Base-by-base conservation (phyloP, 2,888 invertebrate species). In the Watsonalla cultraria region DNA sequence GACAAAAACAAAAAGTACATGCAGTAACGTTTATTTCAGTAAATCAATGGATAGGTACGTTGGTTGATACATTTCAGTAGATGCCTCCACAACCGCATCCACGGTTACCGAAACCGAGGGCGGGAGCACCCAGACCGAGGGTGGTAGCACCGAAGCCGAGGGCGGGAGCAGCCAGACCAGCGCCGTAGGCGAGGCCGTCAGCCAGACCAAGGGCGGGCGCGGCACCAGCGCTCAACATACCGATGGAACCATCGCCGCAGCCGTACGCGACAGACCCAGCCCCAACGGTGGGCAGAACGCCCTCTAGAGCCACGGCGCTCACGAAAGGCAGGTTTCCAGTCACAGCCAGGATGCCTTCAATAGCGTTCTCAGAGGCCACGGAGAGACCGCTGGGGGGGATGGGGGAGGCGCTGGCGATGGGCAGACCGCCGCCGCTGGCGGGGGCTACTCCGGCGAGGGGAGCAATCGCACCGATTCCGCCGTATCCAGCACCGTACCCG, bases 281-380 rank as follows among this genome's bases (percentile, higher is more conserved):
- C 6, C 65, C 61, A 51, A 45, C 47, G 33, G 59, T 56, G 5
- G 57, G 56, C 33, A 66, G 51, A 0, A 35, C 33, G 0, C 62
- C 62, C n/a, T 57, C 59, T 35, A 63, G 45, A 0, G 15, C 59
- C 0, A 56, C 56, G 33, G 62, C 52, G 33, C 62, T 57, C 6
- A 64, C 45, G 47, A 64, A 64, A 7, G 65, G 65, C 47, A 66
- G 46, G 14, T 61, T 59, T 34, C 65, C 64, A n/a, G 24, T 55
- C 0, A 60, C 60, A 0, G 54, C 46, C 13, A 66, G 45, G 7
- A 49, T 11, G 11, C 64, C 61, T 39, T 65, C 61, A 24, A 54
- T 62, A 0, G 48, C 42, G 48, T 65, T 65, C 49, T 66, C 63
- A 14, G 63, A 66, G 0, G 42, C 51, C 7, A 65, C 51, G 0